phyloP scores from a whole-genome alignment of 2,113 vertebrate species.

The Salvelinus fontinalis region DNA sequence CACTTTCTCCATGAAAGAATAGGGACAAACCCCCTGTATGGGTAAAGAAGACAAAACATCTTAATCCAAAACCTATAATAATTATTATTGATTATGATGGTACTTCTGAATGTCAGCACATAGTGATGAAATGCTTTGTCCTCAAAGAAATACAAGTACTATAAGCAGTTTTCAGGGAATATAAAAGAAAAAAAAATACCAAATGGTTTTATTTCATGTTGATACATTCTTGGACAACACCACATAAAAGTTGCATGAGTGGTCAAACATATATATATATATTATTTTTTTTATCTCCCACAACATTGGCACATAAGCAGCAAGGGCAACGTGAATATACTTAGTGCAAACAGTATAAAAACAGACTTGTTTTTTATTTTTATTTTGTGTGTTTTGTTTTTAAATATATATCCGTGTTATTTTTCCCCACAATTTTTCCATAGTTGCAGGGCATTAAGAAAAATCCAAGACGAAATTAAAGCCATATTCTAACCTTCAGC shows the following conservation, averaged over 20 bases:
- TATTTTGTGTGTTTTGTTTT: conserved; percentile 54
- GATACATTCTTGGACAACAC: conserved; percentile 81
- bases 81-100: no score
- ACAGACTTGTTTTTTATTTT: conserved; percentile 77
- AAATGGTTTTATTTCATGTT: conserved; percentile 79
- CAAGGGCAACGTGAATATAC: conserved; percentile 79
- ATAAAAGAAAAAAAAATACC: conserved; percentile 75
- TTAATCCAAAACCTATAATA: no score
- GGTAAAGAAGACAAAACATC: no score
- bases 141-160: no score
- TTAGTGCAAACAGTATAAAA: conserved; percentile 82
- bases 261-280: conserved; percentile 70
- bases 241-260: conserved; percentile 80
- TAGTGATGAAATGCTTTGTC: no score
- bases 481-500: conserved; percentile 69
- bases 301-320: conserved; percentile 80
- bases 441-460: conserved; percentile 62
- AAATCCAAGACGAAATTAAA: conserved; percentile 67
- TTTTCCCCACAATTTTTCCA: conserved; percentile 61
- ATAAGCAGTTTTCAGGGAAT: conserved; percentile 41
- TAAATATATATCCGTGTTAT: conserved; percentile 74
- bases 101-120: no score
- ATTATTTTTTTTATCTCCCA: conserved; percentile 52
- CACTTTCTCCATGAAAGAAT: no score
- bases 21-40: no score